Percentiles rank a stretch among this genome's conserved stretches.
phyloP scores from a whole-genome alignment of 2,888 invertebrate genomes.

The Cylloceria caligata region DNA sequence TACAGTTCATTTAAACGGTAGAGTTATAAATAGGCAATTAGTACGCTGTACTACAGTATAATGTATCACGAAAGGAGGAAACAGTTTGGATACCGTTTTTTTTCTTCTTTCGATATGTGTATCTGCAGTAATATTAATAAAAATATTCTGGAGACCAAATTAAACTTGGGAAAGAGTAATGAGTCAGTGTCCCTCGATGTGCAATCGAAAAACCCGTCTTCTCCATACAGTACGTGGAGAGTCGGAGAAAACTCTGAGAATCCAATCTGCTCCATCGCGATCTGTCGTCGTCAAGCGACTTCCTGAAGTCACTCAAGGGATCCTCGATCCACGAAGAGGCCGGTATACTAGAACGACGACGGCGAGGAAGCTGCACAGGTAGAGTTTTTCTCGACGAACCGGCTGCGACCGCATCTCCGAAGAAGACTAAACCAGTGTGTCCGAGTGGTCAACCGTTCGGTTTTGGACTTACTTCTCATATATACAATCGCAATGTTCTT shows the following conservation, averaged over 20 bases:
- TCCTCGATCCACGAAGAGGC: slow-evolving; percentile 55
- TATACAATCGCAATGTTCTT: slow-evolving; percentile 39
- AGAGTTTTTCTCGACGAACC: slow-evolving; percentile 69
- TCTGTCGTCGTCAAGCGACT: slow-evolving; percentile 75
- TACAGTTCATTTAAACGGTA: too few species aligned
- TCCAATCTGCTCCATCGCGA: slow-evolving; percentile 12
- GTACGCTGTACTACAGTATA: too few species aligned
- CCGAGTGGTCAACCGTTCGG: slow-evolving; percentile 48
- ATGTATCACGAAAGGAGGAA: too few species aligned
- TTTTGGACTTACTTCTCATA: slow-evolving; percentile 58
- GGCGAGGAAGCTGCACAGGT: slow-evolving; percentile 66
- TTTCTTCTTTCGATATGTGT: background rate
- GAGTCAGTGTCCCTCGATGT: slow-evolving; percentile 18
- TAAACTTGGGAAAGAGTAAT: slow-evolving; percentile 15
- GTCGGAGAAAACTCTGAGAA: slow-evolving; percentile 22
- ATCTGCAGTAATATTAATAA: slow-evolving; percentile 5
- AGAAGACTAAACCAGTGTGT: slow-evolving; percentile 52
- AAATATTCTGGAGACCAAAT: background rate
- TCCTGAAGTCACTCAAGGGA: slow-evolving; percentile 68
- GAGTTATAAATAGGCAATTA: too few species aligned
- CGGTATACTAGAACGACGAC: slow-evolving; percentile 35
- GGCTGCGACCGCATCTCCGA: slow-evolving; percentile 65
- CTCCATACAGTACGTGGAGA: background rate
- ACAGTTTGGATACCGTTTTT: too few species aligned
- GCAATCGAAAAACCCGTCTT: slow-evolving; percentile 29